These are phyloP conservation scores for Lethocerus indicus DNA, from an alignment of 1,140 invertebrate genomes.

Conservation along the genomic window DNA sequence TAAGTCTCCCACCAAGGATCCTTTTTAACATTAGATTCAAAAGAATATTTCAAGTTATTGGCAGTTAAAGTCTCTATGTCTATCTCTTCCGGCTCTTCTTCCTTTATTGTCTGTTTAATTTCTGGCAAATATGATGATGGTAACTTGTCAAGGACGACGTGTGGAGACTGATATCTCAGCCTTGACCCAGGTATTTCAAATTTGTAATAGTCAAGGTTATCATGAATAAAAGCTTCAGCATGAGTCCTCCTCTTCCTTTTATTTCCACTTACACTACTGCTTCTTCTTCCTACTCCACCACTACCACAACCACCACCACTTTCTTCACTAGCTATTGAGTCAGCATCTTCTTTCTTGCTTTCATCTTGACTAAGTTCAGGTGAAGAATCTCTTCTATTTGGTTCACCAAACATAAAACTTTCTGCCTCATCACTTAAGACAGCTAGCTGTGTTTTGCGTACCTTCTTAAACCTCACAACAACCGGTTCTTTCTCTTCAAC, in stretches of 20 bases:
- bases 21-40: neutral
- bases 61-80: constrained; percentile 37
- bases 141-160: constrained; percentile 3
- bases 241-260: constrained; percentile 8
- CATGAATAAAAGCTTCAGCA: constrained; percentile 35
- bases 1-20: neutral
- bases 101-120: constrained; percentile 12
- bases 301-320: neutral
- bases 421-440: constrained; percentile 62
- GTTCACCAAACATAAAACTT: constrained; percentile 55
- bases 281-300: neutral
- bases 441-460: constrained; percentile 46
- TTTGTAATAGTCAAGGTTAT: constrained; percentile 42
- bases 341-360: neutral
- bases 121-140: neutral
- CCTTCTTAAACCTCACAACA: constrained; percentile 46
- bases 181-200: constrained; percentile 38
- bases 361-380: constrained; percentile 24
- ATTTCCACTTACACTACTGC: neutral
- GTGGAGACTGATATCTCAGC: constrained; percentile 23
- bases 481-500: constrained; percentile 23
- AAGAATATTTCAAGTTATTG: constrained; percentile 19
- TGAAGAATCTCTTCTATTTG: constrained; percentile 16
- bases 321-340: constrained; percentile 2
- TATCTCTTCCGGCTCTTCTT: constrained; percentile 23